Conservation (phyloP, 1,140 invertebrate species). For the Philotrypesis tridentata region DNA sequence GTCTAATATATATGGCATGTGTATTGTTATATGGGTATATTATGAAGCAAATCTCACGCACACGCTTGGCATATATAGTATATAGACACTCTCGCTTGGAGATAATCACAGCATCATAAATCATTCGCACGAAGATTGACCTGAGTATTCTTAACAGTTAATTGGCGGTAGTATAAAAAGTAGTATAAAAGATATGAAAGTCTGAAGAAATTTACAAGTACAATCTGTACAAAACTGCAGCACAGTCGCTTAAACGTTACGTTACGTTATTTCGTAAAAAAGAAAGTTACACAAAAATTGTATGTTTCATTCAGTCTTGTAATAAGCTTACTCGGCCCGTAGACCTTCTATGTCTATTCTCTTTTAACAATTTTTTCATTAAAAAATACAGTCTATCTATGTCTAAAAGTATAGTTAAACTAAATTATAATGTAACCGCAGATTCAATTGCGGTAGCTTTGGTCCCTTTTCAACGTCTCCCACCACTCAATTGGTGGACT, state of each 20-base stretch:
- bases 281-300: constrained; percentile 2
- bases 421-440: no score
- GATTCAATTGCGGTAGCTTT: constrained; percentile 3
- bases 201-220: not conserved
- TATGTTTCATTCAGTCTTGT: constrained; percentile 41
- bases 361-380: not conserved
- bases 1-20: not conserved
- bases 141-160: constrained; percentile 43
- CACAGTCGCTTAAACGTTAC: not conserved
- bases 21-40: constrained; percentile 2
- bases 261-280: constrained; percentile 12
- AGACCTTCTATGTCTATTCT: constrained; percentile 21
- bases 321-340: constrained; percentile 30
- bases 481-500: no score
- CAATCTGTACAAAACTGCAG: not conserved
- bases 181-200: no score
- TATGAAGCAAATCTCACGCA: constrained; percentile 11
- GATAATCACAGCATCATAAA: not conserved
- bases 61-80: no score
- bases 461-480: constrained; percentile 6
- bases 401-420: not conserved
- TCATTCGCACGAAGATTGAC: not conserved
- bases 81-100: no score
- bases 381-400: no score
- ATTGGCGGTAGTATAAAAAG: constrained; percentile 5